phyloP scores from a whole-genome alignment of 2,888 invertebrate species.

The Vandiemenella viatica region DNA sequence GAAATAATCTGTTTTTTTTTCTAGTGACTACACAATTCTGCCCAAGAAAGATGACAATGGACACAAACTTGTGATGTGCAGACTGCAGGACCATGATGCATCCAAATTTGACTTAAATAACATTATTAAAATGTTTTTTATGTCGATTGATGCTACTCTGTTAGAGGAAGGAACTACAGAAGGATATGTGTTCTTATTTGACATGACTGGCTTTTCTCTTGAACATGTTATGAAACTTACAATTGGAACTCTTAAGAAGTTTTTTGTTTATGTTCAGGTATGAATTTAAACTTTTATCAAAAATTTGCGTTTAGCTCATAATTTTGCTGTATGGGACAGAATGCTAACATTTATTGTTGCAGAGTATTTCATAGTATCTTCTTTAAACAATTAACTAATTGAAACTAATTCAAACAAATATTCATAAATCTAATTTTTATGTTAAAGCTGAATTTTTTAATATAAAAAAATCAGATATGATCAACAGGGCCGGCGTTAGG shows the following conservation, averaged over 20 bases:
- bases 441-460: too few species aligned
- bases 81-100: constrained; percentile 4
- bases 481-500: too few species aligned
- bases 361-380: too few species aligned
- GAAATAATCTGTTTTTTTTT: too few species aligned
- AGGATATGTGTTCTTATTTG: constrained; percentile 18
- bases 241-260: constrained; percentile 16
- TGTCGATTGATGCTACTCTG: constrained; percentile 17
- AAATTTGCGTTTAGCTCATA: too few species aligned
- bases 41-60: background rate
- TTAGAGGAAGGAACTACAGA: constrained; percentile 11
- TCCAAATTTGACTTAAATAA: constrained; percentile 17
- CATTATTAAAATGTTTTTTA: constrained; percentile 17
- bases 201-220: constrained; percentile 15
- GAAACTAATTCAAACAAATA: too few species aligned
- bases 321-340: too few species aligned
- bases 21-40: background rate
- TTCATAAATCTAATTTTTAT: too few species aligned
- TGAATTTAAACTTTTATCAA: too few species aligned
- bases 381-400: too few species aligned
- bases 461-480: too few species aligned
- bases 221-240: constrained; percentile 16
- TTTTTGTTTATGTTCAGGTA: constrained; percentile 19
- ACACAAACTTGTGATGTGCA: background rate
- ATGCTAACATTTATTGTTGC: too few species aligned